Evolutionary conservation across 2,888 invertebrate species (phyloP).

Genomic region (Drosophila sordidula): DNA sequence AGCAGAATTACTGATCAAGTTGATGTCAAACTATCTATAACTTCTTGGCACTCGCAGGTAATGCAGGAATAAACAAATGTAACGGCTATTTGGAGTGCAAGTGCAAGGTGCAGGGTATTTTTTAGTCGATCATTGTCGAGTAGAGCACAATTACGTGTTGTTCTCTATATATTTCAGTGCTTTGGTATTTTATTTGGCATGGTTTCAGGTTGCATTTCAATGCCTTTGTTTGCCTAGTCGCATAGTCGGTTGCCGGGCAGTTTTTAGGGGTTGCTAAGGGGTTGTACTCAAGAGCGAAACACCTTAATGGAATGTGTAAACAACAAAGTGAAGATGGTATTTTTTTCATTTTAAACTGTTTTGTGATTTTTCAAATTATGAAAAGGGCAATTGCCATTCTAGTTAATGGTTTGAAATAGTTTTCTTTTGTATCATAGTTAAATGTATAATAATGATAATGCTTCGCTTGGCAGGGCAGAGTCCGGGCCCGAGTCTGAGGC

Average conservation of each 20-base stretch:
- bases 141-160: background rate
- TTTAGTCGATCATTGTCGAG: background rate
- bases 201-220: constrained; percentile 54
- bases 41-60: too few relatives aligned
- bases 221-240: constrained; percentile 32
- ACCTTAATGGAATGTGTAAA: constrained; percentile 7
- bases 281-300: background rate
- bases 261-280: constrained; percentile 43
- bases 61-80: background rate
- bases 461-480: background rate
- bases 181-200: constrained; percentile 47
- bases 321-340: background rate
- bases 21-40: too few relatives aligned
- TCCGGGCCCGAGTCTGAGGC: background rate
- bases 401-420: background rate
- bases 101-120: background rate
- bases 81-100: background rate
- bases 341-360: background rate
- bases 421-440: background rate
- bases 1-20: too few relatives aligned
- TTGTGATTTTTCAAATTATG: background rate
- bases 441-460: background rate
- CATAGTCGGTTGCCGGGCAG: constrained; percentile 30
- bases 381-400: background rate
- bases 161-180: background rate